Percentiles rank a stretch among this genome's conserved stretches.
These are phyloP conservation scores for Pachliopta kotzebuea DNA, from an alignment of 2,888 invertebrate species.

Conservation along the genomic window DNA sequence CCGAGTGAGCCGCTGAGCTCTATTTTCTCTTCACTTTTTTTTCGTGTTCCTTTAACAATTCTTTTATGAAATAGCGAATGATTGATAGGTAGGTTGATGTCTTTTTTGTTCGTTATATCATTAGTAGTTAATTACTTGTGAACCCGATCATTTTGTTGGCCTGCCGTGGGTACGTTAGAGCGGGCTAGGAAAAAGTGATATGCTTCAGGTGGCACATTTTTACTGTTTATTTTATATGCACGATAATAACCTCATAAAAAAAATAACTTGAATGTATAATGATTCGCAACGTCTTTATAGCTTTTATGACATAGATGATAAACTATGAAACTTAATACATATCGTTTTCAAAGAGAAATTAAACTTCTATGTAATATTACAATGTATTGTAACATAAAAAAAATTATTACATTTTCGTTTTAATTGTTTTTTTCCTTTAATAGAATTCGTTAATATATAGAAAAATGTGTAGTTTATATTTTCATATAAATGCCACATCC, in stretches of 20 bases:
- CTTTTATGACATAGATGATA: neutral
- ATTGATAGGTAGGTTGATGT: conserved; percentile 72
- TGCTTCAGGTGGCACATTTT: conserved; percentile 41
- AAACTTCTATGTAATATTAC: too few species aligned
- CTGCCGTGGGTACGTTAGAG: conserved; percentile 36
- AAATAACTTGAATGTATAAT: neutral
- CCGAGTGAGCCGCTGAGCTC: conserved; percentile 30
- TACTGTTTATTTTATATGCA: conserved; percentile 28
- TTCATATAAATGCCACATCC: conserved; percentile 17
- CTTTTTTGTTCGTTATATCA: conserved; percentile 71
- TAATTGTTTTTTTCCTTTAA: too few species aligned
- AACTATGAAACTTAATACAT: neutral
- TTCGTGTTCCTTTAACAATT: conserved; percentile 42
- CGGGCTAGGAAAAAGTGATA: conserved; percentile 35
- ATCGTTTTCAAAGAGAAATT: too few species aligned
- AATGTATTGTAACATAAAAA: too few species aligned
- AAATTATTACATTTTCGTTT: too few species aligned
- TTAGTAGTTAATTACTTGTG: conserved; percentile 75
- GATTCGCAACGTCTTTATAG: neutral
- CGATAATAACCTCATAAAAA: conserved; percentile 9
- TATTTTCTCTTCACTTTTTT: conserved; percentile 35
- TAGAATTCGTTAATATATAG: too few species aligned
- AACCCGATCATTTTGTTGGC: conserved; percentile 69
- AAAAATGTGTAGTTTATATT: neutral
- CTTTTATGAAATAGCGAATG: conserved; percentile 59